Evolutionary conservation across 2,797 vertebrate species (phyloP), one percentile per base, ranked within the genome.

Genomic region (Labroides dimidiatus): DNA sequence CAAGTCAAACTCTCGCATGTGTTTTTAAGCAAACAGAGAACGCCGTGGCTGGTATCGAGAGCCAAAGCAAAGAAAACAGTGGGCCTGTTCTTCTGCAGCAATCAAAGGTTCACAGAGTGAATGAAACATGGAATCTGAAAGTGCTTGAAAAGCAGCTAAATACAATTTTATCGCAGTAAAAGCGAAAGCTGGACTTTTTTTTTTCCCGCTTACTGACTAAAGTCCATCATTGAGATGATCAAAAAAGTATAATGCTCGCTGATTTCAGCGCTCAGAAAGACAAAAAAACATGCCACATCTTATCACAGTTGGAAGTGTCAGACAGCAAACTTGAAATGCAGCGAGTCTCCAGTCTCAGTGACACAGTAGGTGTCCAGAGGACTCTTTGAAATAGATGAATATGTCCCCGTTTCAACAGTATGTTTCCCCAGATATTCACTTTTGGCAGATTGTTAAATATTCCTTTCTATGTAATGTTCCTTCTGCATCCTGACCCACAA

Each of bases 381-480:
- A 75, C 61, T 85, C 81, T 90, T 90, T 89, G 87, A 91, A 91
- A 87, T 71, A 87, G 89, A 91, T 84, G 70, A 90, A 88, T 84
- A 77, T 89, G 90, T 86, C 87, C 90, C 84, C 82, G 86, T 90
- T 92, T 91, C 88, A 85, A 90, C 81, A 89, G 80, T 65, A 71
- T 48, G 69, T 16, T 50, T 87, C 88, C 86, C 90, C 47, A 69
- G 87, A 85, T 81, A 84, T 81, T 79, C 75, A 68, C 52, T 87
- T 83, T 88, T 91, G 90, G 89, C 91, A 91, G 87, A 87, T 87
- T 90, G 88, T 89, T 89, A 86, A 92, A 90, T 87, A 91, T 91
- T 91, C 75, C 77, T 87, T 88, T 90, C 72, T 82, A 87, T 84
- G 87, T 89, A 88, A 90, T 86, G 85, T 80, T 89, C 75, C 84